phyloP scores from a whole-genome alignment of 2,888 invertebrate species.

The Tholera decimalis region DNA sequence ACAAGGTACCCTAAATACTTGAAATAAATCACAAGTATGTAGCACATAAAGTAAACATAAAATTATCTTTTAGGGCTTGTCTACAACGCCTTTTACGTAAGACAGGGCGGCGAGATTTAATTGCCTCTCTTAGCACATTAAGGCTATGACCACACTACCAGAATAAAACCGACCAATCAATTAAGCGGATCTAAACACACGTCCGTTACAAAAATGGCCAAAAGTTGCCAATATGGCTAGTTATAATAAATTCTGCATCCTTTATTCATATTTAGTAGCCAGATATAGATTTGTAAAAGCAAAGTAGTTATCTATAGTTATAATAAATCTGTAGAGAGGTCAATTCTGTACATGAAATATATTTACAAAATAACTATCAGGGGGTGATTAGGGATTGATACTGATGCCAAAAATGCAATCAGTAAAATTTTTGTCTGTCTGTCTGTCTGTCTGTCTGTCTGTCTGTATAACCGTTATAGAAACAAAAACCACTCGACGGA shows the following conservation, averaged over 20 bases:
- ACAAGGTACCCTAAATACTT: constrained; percentile 1
- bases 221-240: constrained; percentile 26
- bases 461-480: no score
- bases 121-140: constrained; percentile 38
- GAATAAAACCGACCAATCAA: constrained; percentile 46
- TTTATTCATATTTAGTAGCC: constrained; percentile 51
- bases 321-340: no score
- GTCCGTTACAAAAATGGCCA: constrained; percentile 39
- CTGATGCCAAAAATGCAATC: no score
- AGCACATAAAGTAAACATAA: constrained; percentile 20
- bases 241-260: constrained; percentile 54
- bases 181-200: constrained; percentile 38
- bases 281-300: constrained; percentile 48
- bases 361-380: no score
- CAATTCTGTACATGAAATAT: no score
- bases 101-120: constrained; percentile 28
- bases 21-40: neutral
- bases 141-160: constrained; percentile 12
- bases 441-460: no score
- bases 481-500: no score
- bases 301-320: constrained; percentile 49
- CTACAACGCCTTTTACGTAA: constrained; percentile 39
- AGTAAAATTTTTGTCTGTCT: no score
- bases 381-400: no score
- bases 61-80: constrained; percentile 32